Percentiles rank a stretch among this genome's conserved stretches.
Evolutionary conservation across 2,113 vertebrate species (phyloP).

Genomic region (Charina bottae): DNA sequence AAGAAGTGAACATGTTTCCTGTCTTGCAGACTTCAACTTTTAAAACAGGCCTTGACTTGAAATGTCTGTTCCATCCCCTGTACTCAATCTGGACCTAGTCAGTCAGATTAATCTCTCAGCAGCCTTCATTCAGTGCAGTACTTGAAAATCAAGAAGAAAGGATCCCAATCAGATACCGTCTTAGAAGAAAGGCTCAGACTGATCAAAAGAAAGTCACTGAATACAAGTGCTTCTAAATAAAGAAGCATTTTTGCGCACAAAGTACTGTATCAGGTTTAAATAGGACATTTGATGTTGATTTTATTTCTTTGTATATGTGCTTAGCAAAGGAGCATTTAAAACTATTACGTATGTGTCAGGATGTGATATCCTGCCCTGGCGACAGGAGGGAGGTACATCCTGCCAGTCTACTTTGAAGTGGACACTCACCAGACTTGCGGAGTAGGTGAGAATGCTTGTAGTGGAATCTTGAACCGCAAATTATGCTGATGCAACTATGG

Average conservation of each 20-base stretch:
- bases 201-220: slow-evolving; percentile 20
- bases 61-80: not conserved
- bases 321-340: not conserved
- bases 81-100: not conserved
- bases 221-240: not conserved
- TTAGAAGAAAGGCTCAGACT: not conserved
- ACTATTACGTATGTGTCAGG: no score
- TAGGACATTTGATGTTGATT: not conserved
- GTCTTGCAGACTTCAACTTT: not conserved
- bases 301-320: not conserved
- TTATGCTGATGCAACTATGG: no score
- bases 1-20: not conserved
- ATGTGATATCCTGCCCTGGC: no score
- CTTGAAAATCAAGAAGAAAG: slow-evolving; percentile 25
- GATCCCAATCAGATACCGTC: slow-evolving; percentile 5
- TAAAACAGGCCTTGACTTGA: slow-evolving; percentile 4
- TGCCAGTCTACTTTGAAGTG: no score
- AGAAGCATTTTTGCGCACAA: slow-evolving; percentile 34
- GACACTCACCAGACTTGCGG: no score
- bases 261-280: not conserved
- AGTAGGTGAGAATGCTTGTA: no score
- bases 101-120: not conserved
- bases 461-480: no score
- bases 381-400: no score
- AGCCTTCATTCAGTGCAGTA: not conserved